These are phyloP conservation scores for Nanger granti DNA, from an alignment of 2,113 vertebrate species.

Conservation along the genomic window DNA sequence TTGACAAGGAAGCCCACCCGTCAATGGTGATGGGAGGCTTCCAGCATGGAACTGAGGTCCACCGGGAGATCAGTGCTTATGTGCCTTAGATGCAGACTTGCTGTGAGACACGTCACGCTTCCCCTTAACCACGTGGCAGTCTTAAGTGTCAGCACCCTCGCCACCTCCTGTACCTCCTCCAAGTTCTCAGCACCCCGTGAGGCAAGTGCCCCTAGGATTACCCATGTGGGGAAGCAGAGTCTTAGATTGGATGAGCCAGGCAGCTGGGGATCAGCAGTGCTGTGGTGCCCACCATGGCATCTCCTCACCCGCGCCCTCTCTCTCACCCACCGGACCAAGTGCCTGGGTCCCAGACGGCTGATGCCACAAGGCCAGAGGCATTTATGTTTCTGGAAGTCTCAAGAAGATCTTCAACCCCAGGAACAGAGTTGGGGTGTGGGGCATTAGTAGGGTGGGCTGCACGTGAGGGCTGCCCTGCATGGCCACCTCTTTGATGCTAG, in stretches of 20 bases:
- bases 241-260: neutral
- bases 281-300: accelerated
- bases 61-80: neutral
- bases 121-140: neutral
- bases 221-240: neutral
- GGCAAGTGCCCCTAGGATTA: neutral
- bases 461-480: neutral
- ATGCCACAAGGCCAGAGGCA: neutral
- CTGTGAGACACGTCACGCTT: neutral
- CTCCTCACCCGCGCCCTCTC: neutral
- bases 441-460: neutral
- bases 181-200: neutral
- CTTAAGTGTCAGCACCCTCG: no score
- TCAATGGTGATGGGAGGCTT: neutral
- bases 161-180: neutral
- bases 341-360: neutral
- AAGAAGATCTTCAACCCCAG: neutral
- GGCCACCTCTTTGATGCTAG: neutral
- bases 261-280: neutral
- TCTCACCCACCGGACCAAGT: neutral
- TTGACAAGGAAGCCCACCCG: neutral
- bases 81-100: neutral
- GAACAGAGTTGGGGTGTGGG: neutral
- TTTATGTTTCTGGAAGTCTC: neutral
- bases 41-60: neutral